Evolutionary conservation across 2,888 invertebrate genomes (phyloP), one percentile per base, ranked within the genome.

Genomic region (Pseudeuparius sepicola): DNA sequence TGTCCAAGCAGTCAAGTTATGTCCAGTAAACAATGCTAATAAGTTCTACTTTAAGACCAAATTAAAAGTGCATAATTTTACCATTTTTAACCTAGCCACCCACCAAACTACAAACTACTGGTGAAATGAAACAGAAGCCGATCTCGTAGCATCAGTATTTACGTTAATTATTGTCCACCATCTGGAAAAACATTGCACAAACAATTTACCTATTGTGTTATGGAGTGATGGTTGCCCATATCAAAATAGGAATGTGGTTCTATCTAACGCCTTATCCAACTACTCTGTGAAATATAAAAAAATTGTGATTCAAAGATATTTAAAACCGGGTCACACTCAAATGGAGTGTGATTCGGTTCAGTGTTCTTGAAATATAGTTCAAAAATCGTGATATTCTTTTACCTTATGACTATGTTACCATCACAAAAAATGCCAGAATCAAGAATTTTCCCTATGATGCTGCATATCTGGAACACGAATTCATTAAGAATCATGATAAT

Each of bases 1-100:
- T 18, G 34, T 40, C 12, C 39, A 42, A 28, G 38, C 40, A 2
- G 40, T 43, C 10, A 40, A 40, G 31, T 11, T 28, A 13, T 12
- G 3, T 9, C 29, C 29, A 13, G 15, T 13, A n/a, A n/a, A 16
- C 10, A 15, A 28, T 33, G 36, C 37, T 7, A 33, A 35, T 14
- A 40, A 40, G 25, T 37, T 42, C 14, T 40, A 40, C 32, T 42
- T 34, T 31, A 42, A 40, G 17, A 42, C 39, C 10, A 33, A 33
- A 26, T 27, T 37, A 10, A 36, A 18, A n/a, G n/a, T n/a, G n/a
- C 37, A 37, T 12, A 37, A 32, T 17, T 37, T 37, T 18, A 37
- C 33, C 10, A 25, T n/a, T 31, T 24, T 30, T 16, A 31, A 35
- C 17, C 7, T 35, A 16, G 25, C 29, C 3, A 39, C 7, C 15